These are phyloP conservation scores for Trichogramma dendrolimi DNA, from an alignment of 2,888 invertebrate genomes.

Conservation along the genomic window DNA sequence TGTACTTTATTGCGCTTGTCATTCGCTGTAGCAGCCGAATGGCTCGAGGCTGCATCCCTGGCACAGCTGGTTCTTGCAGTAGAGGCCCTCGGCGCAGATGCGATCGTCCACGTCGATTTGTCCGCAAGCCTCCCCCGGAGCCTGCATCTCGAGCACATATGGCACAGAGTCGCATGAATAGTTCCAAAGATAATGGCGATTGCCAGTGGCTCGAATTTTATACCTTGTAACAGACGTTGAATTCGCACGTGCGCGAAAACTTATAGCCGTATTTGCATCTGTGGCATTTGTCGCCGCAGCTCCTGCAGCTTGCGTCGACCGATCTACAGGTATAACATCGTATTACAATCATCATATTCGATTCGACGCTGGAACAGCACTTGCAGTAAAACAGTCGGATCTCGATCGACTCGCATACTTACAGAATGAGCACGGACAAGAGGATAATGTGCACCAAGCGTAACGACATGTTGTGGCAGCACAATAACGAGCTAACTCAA, in stretches of 20 bases:
- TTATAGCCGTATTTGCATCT: slow-evolving; percentile 12
- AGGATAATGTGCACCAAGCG: too few relatives aligned
- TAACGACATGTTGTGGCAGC: too few relatives aligned
- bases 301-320: background rate
- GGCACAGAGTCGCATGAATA: background rate
- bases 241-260: slow-evolving; percentile 10
- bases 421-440: too few relatives aligned
- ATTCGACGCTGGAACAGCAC: too few relatives aligned
- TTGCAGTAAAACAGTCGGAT: too few relatives aligned
- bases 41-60: slow-evolving; percentile 12
- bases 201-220: background rate
- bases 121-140: slow-evolving; percentile 16
- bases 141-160: background rate
- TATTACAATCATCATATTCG: too few relatives aligned
- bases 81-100: slow-evolving; percentile 18
- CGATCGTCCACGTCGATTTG: slow-evolving; percentile 11
- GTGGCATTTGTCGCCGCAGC: slow-evolving; percentile 9
- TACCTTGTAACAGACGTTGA: slow-evolving; percentile 19
- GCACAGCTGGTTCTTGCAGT: slow-evolving; percentile 12
- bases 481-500: too few relatives aligned
- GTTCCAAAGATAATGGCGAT: background rate
- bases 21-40: slow-evolving; percentile 9
- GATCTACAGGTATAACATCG: background rate
- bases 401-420: too few relatives aligned
- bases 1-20: background rate